Base-by-base conservation (phyloP, 2,888 invertebrate genomes). In the Leptinotarsa rubiginosa region DNA sequence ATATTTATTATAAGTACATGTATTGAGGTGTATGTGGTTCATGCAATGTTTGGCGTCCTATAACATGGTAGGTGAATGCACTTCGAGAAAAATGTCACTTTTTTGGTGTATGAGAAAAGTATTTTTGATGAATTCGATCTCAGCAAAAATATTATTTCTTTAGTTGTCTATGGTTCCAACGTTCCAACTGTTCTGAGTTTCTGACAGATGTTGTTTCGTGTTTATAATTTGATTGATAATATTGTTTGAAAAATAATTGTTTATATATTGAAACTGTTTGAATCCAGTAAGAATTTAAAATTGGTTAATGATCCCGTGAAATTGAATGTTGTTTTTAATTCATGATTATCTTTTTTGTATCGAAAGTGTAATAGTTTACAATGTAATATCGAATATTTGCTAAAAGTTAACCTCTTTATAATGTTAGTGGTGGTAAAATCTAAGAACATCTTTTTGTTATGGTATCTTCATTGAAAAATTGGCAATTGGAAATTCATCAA, bases 381-480 rank as follows among this genome's bases (percentile, higher is more conserved):
- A 62, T 16, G 20, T 56, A 15, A 56, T 22, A 22, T n/a, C 18
- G 31, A 31, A 62, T 31, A 31, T 31, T 62, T 31, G 25, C 41
- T 31, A n/a, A n/a, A 62, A 62, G 62, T 62, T 62, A 62, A 62
- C 62, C 62, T 62, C 62, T n/a, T 41, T 16, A 75, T 75, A 67
- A 75, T 75, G 75, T 73, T 75, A 64, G 69, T 54, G 15, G 41
- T 65, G 68, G 66, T 64, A 49, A 78, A 78, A 75, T 76, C 78
- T 68, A 76, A 75, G 68, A 78, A 78, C 78, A 78, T 76, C 76
- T 72, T 73, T 73, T 56, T 75, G 16, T 70, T 75, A 70, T 70
- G 67, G 65, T 73, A 73, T 72, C 70, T 62, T 73, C 56, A 68
- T 65, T 54, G 25, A 70, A 70, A 66, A 73, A 50, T 25, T 31